Conservation (phyloP, 2,113 vertebrate genomes). For the Petrocephalus zakoni region DNA sequence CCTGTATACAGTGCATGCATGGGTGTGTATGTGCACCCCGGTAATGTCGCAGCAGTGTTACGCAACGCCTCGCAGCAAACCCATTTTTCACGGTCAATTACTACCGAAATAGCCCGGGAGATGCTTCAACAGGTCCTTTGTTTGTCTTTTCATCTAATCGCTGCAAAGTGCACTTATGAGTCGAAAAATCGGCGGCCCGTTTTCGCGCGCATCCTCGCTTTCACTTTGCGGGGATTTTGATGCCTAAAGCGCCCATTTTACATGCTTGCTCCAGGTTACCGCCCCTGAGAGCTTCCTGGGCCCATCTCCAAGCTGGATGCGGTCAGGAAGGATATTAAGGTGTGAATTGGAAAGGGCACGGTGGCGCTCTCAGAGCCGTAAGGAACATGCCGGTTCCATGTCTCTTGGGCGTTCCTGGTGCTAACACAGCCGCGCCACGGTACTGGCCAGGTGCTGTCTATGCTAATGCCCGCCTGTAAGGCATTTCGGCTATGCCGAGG, state of each 20-base stretch:
- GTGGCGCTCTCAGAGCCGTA: neutral
- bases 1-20: neutral
- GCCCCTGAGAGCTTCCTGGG: neutral
- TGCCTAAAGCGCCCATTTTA: neutral
- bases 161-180: neutral
- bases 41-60: neutral
- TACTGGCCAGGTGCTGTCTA: neutral
- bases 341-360: neutral
- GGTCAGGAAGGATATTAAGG: neutral
- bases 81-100: slow-evolving; percentile 16
- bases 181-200: neutral
- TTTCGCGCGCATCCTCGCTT: neutral
- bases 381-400: neutral
- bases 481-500: neutral
- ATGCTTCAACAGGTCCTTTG: slow-evolving; percentile 13
- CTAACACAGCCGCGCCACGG: neutral
- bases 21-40: neutral
- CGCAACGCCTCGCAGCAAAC: neutral
- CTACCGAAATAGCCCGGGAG: neutral
- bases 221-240: neutral
- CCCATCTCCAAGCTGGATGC: neutral
- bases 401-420: neutral
- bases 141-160: slow-evolving; percentile 16
- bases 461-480: neutral
- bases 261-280: neutral